These are phyloP conservation scores for Hylaeus volcanicus DNA, from an alignment of 1,140 invertebrate genomes.

Conservation along the genomic window DNA sequence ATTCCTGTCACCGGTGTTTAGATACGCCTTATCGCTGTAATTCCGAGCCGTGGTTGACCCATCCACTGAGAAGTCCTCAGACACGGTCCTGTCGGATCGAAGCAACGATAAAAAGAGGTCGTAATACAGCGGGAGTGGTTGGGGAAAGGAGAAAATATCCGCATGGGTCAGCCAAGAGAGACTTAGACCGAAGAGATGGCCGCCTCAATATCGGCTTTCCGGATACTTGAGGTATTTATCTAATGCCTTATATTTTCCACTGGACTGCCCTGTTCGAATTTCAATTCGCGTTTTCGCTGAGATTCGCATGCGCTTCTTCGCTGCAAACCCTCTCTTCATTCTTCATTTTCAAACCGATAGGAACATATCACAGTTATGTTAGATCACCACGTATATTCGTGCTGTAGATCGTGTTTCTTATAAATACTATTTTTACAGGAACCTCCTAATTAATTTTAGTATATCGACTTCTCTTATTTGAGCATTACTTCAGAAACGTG, in stretches of 20 bases:
- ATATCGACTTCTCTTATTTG: no score
- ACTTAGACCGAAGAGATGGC: slow-evolving; percentile 76
- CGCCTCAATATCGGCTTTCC: slow-evolving; percentile 79
- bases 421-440: no score
- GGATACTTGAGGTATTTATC: slow-evolving; percentile 78
- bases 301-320: neutral
- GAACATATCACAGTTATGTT: no score
- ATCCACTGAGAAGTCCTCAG: slow-evolving; percentile 6
- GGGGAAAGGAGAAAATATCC: slow-evolving; percentile 77
- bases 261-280: slow-evolving; percentile 73
- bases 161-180: slow-evolving; percentile 80
- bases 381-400: no score
- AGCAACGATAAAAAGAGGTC: slow-evolving; percentile 64
- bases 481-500: no score
- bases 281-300: slow-evolving; percentile 46
- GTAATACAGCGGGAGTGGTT: slow-evolving; percentile 59
- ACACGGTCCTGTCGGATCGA: slow-evolving; percentile 41
- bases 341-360: neutral
- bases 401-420: no score
- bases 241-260: slow-evolving; percentile 78
- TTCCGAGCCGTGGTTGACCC: neutral
- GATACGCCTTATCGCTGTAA: slow-evolving; percentile 10
- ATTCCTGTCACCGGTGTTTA: neutral
- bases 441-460: no score
- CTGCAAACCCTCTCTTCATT: neutral